Conservation (phyloP, 2,797 vertebrate genomes). For the Meda fulgida region DNA sequence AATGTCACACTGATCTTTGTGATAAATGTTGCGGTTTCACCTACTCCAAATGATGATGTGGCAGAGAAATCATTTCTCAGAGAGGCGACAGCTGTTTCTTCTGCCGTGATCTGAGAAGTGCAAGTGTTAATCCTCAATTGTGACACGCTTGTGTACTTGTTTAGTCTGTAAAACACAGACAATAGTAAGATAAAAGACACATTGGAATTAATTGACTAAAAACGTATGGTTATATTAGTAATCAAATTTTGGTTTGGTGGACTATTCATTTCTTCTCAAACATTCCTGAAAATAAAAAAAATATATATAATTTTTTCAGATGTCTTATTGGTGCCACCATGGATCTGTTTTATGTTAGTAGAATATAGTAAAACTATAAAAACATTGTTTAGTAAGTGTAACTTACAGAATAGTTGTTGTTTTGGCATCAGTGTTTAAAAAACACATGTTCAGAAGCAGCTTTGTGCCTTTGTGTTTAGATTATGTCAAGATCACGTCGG, state of each 20-base stretch:
- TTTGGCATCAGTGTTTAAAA: background rate
- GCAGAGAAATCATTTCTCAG: slow-evolving; percentile 44
- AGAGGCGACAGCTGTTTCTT: slow-evolving; percentile 22
- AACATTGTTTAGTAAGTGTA: background rate
- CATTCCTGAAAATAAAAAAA: background rate
- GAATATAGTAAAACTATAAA: background rate
- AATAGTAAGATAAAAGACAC: background rate
- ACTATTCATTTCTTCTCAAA: background rate
- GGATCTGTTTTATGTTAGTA: background rate
- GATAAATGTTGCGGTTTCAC: slow-evolving; percentile 51
- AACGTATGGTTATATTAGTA: background rate
- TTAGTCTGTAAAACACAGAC: background rate
- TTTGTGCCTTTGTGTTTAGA: slow-evolving; percentile 35
- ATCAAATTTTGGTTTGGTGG: background rate
- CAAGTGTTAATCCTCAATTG: slow-evolving; percentile 24
- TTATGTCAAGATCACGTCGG: slow-evolving; percentile 41
- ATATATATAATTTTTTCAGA: no score
- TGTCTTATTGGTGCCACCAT: background rate
- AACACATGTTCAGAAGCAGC: background rate
- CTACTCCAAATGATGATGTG: slow-evolving; percentile 48
- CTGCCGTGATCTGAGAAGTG: slow-evolving; percentile 9
- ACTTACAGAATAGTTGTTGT: background rate
- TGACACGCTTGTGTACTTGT: background rate
- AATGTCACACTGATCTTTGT: slow-evolving; percentile 56
- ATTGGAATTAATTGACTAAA: background rate